These are phyloP conservation scores for Ptychoptera contaminata DNA, from an alignment of 2,888 invertebrate genomes.

Conservation along the genomic window DNA sequence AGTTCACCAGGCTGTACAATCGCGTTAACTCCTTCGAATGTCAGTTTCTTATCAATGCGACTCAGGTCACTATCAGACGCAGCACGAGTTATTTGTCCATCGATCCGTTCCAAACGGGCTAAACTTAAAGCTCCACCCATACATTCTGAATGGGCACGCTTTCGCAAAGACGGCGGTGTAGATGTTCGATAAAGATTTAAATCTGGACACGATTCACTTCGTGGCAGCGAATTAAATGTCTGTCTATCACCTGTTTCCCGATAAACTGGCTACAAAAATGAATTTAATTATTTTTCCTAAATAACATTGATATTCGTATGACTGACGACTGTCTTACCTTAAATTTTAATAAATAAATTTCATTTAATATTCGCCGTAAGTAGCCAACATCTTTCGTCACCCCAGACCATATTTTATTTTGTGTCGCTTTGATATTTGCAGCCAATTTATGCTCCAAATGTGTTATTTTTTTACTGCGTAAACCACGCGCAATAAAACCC, in stretches of 20 bases:
- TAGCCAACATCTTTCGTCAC: conserved; percentile 60
- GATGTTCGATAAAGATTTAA: conserved; percentile 45
- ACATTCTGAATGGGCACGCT: conserved; percentile 50
- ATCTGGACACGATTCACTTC: conserved; percentile 52
- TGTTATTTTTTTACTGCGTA: conserved; percentile 53
- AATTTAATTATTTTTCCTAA: not conserved
- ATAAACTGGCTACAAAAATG: conserved; percentile 54
- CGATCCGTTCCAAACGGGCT: not conserved
- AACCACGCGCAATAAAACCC: conserved; percentile 54
- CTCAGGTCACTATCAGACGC: conserved; percentile 67
- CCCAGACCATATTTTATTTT: conserved; percentile 58
- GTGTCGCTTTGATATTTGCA: conserved; percentile 59
- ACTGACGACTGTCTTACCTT: conserved; percentile 41
- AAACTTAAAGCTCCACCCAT: conserved; percentile 25
- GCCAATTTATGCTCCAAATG: conserved; percentile 62
- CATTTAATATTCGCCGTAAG: conserved; percentile 58
- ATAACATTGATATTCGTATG: no score
- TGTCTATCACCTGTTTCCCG: conserved; percentile 37
- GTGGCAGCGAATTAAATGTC: conserved; percentile 31
- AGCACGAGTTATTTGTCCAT: conserved; percentile 31
- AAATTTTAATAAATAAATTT: conserved; percentile 65
- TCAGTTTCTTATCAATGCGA: conserved; percentile 61
- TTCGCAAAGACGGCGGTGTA: conserved; percentile 32
- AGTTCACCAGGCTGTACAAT: conserved; percentile 61
- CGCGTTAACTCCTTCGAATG: conserved; percentile 44